A percentile compares a stretch with the other conserved stretches of the same genome.
Conservation (phyloP, 2,888 invertebrate genomes). For the Lasioglossum calceatum region DNA sequence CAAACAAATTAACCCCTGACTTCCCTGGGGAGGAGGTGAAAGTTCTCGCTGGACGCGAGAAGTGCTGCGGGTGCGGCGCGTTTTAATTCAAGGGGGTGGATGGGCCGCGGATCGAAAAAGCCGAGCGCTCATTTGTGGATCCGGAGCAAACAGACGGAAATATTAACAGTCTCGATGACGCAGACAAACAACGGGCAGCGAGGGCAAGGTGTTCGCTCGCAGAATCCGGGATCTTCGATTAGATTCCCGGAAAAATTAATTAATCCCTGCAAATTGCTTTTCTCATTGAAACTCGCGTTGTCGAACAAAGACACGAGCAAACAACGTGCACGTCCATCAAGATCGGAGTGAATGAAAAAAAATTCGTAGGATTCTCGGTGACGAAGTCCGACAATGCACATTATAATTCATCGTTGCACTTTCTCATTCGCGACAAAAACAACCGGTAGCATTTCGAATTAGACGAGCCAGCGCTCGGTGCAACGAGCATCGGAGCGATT, state of each 20-base stretch:
- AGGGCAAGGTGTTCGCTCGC: neutral
- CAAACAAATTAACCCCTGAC: conserved; percentile 13
- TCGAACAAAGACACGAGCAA: too few species aligned
- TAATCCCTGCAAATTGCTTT: neutral
- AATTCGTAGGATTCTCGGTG: neutral
- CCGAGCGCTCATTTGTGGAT: neutral
- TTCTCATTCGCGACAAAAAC: neutral
- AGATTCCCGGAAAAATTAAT: neutral
- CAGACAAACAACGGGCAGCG: neutral
- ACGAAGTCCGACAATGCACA: neutral
- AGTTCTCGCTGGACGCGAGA: conserved; percentile 2
- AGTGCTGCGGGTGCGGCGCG: neutral
- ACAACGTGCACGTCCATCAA: neutral
- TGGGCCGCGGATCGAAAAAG: neutral
- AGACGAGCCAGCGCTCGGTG: neutral
- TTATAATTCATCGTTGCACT: neutral
- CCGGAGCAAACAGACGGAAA: neutral
- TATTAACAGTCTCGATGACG: neutral
- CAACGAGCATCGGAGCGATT: neutral
- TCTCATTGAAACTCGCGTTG: too few species aligned
- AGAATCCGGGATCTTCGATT: neutral
- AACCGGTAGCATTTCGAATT: neutral
- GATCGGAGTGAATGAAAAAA: neutral
- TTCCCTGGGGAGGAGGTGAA: neutral
- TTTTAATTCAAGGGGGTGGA: neutral